Base-by-base conservation (phyloP, 2,797 vertebrate species). In the Eptatretus atami region DNA sequence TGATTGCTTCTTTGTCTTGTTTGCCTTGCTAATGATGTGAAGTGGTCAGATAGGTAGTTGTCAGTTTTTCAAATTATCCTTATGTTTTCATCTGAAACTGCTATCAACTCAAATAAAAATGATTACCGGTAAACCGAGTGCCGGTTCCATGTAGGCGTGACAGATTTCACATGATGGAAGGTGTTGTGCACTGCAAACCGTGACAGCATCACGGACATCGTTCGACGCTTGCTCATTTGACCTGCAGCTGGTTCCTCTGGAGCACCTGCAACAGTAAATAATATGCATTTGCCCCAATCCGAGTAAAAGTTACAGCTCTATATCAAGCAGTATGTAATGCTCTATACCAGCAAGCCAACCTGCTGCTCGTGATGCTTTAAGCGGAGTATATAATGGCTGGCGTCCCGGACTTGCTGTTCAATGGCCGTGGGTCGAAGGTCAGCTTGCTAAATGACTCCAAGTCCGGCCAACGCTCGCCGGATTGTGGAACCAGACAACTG, bases 121-220 rank as follows among this genome's bases (percentile, higher is more conserved):
- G 31, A 44, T 44, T 44, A 44, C 31, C 31, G 31, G 31, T 44
- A 44, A 2, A 44, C 31, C 31, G 31, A 44, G 77, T 64, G 79
- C 73, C 52, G 81, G 76, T 66, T 92, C 84, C 74, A 86, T 86
- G 69, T 98, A 98, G 67, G 81, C 81, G 68, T 84, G 86, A 73
- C 90, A 98, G 68, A 95, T 86, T 66, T 98, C 92, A 65, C 92
- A 98, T 92, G 90, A 69, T 98, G 90, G 75, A 95, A 98, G 1
- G 85, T 86, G 70, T 94, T 96, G 73, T 88, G 86, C 70, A 86
- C 78, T 0, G 92, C 85, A 1, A 84, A 96, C 69, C 80, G 78
- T 67, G 82, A 94, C 69, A 95, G 72, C 70, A 87, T 82, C 71
- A 94, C 83, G 53, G 92, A 94, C 66, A 84, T 73, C 0, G 84